Percentiles rank a stretch among this genome's conserved stretches.
Conservation (phyloP, 1,140 invertebrate genomes). For the Globodera rostochiensis region DNA sequence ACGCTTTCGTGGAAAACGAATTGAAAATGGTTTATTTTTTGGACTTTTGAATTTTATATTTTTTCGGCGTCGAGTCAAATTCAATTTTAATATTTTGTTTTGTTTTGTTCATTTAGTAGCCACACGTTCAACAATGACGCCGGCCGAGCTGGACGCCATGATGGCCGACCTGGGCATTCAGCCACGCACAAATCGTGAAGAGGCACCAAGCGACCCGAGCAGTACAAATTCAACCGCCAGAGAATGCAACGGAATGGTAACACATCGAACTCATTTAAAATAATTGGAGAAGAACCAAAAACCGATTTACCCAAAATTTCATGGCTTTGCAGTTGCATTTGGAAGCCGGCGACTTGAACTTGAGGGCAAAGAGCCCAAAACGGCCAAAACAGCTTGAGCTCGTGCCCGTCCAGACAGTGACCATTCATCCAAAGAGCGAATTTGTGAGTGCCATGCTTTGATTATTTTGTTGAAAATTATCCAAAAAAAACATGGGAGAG, state of each 20-base stretch:
- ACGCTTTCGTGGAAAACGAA: constrained; percentile 4
- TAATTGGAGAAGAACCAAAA: neutral
- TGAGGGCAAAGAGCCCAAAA: constrained; percentile 2
- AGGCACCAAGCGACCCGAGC: constrained; percentile 26
- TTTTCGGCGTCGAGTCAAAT: too few species aligned
- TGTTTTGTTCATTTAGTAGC: neutral
- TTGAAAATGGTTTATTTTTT: constrained; percentile 14
- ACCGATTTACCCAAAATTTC: too few species aligned
- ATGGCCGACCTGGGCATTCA: constrained; percentile 26
- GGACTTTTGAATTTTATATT: constrained; percentile 6
- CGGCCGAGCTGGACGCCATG: constrained; percentile 29
- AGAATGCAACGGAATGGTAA: constrained; percentile 20
- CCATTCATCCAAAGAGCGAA: constrained; percentile 27
- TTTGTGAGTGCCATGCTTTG: constrained; percentile 12
- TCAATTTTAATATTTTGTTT: neutral
- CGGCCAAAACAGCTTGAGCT: constrained; percentile 11
- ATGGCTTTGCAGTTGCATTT: neutral
- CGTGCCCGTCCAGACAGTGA: neutral
- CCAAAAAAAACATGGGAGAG: too few species aligned
- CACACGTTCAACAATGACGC: constrained; percentile 16
- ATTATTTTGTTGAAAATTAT: neutral
- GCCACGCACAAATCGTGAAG: constrained; percentile 9
- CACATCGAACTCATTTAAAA: neutral
- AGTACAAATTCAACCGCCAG: constrained; percentile 21
- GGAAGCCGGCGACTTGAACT: neutral